Percentiles rank a stretch among this genome's conserved stretches.
phyloP scores from a whole-genome alignment of 2,113 vertebrate genomes.

The Pangasianodon hypophthalmus region DNA sequence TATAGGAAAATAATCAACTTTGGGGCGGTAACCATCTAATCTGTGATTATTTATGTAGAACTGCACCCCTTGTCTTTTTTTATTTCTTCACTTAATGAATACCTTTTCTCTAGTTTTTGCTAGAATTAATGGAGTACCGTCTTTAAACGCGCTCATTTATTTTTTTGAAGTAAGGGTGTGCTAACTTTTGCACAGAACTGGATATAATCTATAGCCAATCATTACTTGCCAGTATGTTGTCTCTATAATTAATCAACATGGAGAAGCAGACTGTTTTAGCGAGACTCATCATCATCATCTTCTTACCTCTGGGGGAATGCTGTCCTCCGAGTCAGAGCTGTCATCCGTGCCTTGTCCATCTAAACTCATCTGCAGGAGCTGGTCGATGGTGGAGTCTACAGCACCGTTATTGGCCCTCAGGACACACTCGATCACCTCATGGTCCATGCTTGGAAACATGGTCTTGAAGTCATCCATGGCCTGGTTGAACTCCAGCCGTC shows the following conservation, averaged over 20 bases:
- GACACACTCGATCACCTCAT: conserved; percentile 96
- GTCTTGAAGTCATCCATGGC: conserved; percentile 99
- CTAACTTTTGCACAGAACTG: neutral
- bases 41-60: too few relatives aligned
- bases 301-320: conserved; percentile 89
- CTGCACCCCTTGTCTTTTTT: too few relatives aligned
- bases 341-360: conserved; percentile 85
- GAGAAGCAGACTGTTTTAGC: neutral
- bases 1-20: too few relatives aligned
- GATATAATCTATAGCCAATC: neutral
- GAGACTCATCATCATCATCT: conserved; percentile 58
- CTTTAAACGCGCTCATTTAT: neutral
- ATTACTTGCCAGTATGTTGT: neutral
- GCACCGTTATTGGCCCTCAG: conserved; percentile 93
- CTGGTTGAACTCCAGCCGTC: conserved; percentile 95
- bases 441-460: conserved; percentile 97
- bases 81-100: too few relatives aligned
- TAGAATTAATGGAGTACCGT: too few relatives aligned
- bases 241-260: neutral
- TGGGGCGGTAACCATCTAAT: too few relatives aligned
- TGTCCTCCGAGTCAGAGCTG: conserved; percentile 95
- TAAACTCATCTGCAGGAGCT: conserved; percentile 96
- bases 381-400: conserved; percentile 95
- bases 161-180: neutral
- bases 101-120: too few relatives aligned